phyloP scores from a whole-genome alignment of 2,797 vertebrate genomes.

The Myiotriccus ornatus region DNA sequence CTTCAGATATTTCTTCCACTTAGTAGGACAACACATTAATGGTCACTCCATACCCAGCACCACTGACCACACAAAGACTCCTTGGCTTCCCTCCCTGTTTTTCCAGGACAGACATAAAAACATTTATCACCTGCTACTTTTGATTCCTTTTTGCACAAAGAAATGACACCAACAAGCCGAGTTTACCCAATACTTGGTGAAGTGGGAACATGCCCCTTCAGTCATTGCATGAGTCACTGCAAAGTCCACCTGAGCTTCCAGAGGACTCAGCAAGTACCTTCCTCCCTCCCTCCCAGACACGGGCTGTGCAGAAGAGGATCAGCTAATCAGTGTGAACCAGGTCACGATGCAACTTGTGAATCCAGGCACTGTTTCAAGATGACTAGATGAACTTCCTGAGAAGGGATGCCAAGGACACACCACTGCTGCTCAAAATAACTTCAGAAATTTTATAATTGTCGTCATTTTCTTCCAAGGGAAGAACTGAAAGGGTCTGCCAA shows the following conservation, averaged over 20 bases:
- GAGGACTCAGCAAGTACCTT: background rate
- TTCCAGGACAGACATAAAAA: background rate
- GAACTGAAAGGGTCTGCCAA: background rate
- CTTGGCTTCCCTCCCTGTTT: background rate
- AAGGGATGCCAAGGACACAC: background rate
- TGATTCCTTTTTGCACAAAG: background rate
- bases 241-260: background rate
- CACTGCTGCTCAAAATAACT: slow-evolving; percentile 21
- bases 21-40: background rate
- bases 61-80: background rate
- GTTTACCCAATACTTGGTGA: background rate
- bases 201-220: background rate
- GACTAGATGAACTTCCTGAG: background rate
- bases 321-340: background rate
- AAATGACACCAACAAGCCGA: background rate
- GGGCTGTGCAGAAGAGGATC: background rate
- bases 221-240: background rate
- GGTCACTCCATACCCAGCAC: background rate
- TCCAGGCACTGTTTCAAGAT: background rate
- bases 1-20: background rate
- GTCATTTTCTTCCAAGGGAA: slow-evolving; percentile 42
- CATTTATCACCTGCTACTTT: background rate
- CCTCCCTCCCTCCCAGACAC: background rate
- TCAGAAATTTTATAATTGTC: background rate
- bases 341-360: background rate